Evolutionary conservation across 1,140 invertebrate species (phyloP).

Genomic region (Anoplolepis gracilipes): DNA sequence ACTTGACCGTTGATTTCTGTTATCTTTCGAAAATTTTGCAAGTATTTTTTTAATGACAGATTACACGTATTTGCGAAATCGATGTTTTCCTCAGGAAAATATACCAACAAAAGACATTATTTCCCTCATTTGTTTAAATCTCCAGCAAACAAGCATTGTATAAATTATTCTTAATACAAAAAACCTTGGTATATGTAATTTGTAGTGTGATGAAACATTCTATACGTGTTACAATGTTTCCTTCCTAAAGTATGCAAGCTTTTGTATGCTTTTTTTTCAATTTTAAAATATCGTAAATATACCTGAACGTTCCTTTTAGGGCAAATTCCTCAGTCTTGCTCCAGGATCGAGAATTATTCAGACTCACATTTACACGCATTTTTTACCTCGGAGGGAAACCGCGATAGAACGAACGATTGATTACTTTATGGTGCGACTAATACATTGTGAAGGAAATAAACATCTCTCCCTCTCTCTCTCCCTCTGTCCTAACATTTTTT

Average conservation of each 20-base stretch:
- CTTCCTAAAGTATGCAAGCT: neutral
- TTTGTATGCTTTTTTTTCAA: neutral
- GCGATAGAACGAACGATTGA: constrained; percentile 34
- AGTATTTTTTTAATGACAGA: neutral
- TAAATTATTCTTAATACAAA: neutral
- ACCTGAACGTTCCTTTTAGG: neutral
- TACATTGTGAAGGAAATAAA: constrained; percentile 27
- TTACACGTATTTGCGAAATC: neutral
- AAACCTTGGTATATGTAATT: neutral
- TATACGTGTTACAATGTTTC: neutral
- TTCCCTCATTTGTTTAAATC: neutral
- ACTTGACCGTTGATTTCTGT: neutral
- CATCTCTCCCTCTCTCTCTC: neutral
- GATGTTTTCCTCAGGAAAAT: neutral
- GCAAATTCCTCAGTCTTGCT: neutral
- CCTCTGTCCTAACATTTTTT: neutral
- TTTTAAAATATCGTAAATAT: neutral
- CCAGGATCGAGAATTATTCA: neutral
- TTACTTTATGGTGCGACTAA: constrained; percentile 27
- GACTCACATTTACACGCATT: neutral
- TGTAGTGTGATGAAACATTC: neutral
- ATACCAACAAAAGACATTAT: neutral
- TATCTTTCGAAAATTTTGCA: neutral
- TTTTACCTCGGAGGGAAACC: neutral
- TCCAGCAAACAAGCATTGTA: neutral